phyloP scores from a whole-genome alignment of 2,113 vertebrate genomes.

The Sprattus sprattus region DNA sequence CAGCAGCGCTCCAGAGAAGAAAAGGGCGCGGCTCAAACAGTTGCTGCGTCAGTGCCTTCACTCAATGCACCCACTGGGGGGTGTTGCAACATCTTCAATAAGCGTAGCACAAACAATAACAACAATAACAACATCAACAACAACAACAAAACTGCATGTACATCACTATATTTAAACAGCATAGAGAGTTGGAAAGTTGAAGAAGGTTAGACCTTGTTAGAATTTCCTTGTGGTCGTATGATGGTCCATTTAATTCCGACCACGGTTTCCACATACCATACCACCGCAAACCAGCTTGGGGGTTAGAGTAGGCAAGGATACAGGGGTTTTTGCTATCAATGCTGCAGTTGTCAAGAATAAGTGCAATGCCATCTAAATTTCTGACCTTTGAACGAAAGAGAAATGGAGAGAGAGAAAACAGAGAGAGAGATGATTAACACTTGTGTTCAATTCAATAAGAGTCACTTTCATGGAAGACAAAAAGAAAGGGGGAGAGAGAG shows the following conservation, averaged over 20 bases:
- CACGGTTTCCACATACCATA: not conserved
- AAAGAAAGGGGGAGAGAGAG: not conserved
- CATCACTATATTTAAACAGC: too few species aligned
- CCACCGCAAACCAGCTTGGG: not conserved
- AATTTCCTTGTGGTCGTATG: not conserved
- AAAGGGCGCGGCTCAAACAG: not conserved
- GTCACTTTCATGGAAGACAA: not conserved
- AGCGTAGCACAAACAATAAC: too few species aligned
- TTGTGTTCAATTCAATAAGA: not conserved
- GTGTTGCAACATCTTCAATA: too few species aligned
- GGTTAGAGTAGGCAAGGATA: conserved; percentile 81
- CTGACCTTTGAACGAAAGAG: conserved; percentile 73
- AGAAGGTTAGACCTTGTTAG: not conserved
- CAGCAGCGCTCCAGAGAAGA: conserved; percentile 7
- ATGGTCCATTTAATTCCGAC: not conserved
- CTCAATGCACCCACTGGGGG: conserved; percentile 13
- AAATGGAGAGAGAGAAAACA: not conserved
- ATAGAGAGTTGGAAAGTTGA: not conserved
- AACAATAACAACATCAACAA: not conserved
- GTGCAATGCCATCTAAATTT: conserved; percentile 84
- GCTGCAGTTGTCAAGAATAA: conserved; percentile 93
- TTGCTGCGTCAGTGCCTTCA: conserved; percentile 17
- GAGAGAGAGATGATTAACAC: not conserved
- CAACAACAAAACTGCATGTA: not conserved
- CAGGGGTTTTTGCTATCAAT: conserved; percentile 95